phyloP scores from a whole-genome alignment of 2,797 vertebrate genomes.

The Morelia viridis region DNA sequence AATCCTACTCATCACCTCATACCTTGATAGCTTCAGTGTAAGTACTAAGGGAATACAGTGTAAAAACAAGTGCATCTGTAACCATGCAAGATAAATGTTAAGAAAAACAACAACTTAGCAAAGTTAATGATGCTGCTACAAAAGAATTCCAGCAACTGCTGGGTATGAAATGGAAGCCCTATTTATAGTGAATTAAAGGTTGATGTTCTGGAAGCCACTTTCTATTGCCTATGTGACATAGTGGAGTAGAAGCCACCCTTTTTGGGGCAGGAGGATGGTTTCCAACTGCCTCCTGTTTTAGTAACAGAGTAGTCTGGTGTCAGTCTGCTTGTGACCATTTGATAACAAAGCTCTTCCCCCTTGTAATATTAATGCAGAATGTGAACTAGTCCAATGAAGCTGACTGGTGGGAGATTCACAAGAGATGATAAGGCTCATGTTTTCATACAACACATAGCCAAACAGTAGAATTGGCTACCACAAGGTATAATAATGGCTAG shows the following conservation, averaged over 20 bases:
- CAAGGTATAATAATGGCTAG: neutral
- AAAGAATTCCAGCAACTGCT: neutral
- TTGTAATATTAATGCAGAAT: neutral
- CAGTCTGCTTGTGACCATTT: neutral
- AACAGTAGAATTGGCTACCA: neutral
- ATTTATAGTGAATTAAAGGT: neutral
- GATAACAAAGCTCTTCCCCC: neutral
- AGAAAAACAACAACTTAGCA: neutral
- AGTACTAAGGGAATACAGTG: neutral
- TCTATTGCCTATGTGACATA: neutral
- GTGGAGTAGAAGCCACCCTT: neutral
- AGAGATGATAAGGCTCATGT: neutral
- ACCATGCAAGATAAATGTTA: neutral
- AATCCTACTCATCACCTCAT: neutral
- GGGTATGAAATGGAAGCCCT: neutral
- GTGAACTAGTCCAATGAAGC: neutral
- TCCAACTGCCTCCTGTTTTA: neutral
- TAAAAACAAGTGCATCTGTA: neutral
- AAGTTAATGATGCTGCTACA: neutral
- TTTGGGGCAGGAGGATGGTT: neutral
- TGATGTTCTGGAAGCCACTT: neutral
- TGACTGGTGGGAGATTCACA: no score
- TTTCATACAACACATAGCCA: neutral
- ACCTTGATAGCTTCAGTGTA: neutral
- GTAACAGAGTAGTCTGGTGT: neutral